Percentiles rank a stretch among this genome's conserved stretches.
These are phyloP conservation scores for Acipenser oxyrinchus DNA, from an alignment of 2,797 vertebrate genomes.

Conservation along the genomic window DNA sequence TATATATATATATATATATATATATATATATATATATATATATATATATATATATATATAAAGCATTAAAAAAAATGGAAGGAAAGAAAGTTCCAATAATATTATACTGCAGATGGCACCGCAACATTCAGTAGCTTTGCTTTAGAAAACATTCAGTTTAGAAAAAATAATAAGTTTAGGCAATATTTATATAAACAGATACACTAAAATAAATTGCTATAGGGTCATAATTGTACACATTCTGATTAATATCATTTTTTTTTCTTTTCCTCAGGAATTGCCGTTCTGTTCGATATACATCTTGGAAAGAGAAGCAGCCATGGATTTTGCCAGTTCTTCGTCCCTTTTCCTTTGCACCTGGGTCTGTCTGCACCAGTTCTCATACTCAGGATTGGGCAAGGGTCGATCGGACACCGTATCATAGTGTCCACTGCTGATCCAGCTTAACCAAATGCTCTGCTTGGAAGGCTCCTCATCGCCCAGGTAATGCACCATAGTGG, in stretches of 20 bases:
- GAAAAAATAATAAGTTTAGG: constrained; percentile 45
- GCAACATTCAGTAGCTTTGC: constrained; percentile 13
- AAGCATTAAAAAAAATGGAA: too few relatives aligned
- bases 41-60: not conserved
- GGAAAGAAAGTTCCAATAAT: too few relatives aligned
- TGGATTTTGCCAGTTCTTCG: constrained; percentile 86
- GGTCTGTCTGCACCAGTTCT: constrained; percentile 82
- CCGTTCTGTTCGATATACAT: constrained; percentile 95
- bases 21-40: not conserved
- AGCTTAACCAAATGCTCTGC: constrained; percentile 86
- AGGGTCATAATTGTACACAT: not conserved
- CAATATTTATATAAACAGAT: constrained; percentile 21
- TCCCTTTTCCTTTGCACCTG: constrained; percentile 82
- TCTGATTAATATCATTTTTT: not conserved
- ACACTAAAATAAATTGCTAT: constrained; percentile 26
- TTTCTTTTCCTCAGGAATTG: constrained; percentile 43
- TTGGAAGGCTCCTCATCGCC: constrained; percentile 74
- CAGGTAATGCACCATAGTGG: constrained; percentile 91
- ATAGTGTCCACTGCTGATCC: constrained; percentile 97
- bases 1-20: too few relatives aligned
- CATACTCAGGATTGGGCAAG: constrained; percentile 85
- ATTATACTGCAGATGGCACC: constrained; percentile 1
- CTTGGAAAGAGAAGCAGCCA: constrained; percentile 79
- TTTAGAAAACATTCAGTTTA: constrained; percentile 32
- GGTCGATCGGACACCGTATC: constrained; percentile 76